Percentiles rank a stretch among this genome's conserved stretches.
Conservation (phyloP, 2,797 vertebrate genomes). For the Pantherophis vulpinus region DNA sequence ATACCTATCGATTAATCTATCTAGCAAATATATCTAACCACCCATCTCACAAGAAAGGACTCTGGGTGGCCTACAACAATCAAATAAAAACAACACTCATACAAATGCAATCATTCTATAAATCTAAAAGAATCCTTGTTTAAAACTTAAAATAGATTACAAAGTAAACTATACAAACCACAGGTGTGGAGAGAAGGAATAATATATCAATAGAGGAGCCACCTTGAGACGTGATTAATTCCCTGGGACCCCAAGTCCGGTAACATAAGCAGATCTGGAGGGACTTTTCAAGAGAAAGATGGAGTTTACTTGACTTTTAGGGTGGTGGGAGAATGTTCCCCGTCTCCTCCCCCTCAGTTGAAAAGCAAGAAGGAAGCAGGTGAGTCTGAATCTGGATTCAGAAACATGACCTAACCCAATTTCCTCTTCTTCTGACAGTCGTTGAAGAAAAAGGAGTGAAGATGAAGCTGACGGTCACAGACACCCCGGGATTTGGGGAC, state of each 20-base stretch:
- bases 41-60: background rate
- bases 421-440: constrained; percentile 62
- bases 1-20: background rate
- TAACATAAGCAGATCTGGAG: no score
- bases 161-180: background rate
- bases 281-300: background rate
- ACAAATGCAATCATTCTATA: background rate
- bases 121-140: background rate
- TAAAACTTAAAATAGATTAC: background rate
- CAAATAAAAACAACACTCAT: background rate
- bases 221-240: background rate
- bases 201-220: background rate
- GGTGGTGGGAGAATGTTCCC: background rate
- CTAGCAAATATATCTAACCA: background rate
- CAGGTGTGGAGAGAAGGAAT: background rate
- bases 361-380: background rate
- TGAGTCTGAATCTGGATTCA: background rate
- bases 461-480: constrained; percentile 86
- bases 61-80: background rate
- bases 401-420: background rate
- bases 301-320: background rate
- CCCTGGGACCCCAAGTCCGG: background rate
- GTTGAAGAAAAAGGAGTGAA: constrained; percentile 86
- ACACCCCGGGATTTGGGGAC: constrained; percentile 87
- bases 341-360: no score